phyloP scores from a whole-genome alignment of 2,888 invertebrate species.

The Tetragonula carbonaria region DNA sequence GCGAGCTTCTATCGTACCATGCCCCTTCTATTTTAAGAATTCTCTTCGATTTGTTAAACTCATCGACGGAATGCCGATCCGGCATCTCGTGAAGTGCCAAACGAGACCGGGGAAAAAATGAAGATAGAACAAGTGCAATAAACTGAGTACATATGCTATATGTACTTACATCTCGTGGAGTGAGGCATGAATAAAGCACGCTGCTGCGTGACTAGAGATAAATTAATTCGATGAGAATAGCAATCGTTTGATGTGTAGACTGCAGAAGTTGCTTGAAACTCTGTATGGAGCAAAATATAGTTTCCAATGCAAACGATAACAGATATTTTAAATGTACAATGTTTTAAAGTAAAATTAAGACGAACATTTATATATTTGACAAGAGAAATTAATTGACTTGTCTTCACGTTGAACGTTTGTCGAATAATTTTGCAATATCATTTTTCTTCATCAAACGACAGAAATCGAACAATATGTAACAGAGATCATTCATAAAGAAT shows the following conservation, averaged over 20 bases:
- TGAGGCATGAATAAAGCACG: not conserved
- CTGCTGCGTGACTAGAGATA: not conserved
- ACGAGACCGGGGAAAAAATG: not conserved
- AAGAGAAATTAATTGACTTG: too few species aligned
- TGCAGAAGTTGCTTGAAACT: not conserved
- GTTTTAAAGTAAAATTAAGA: not conserved
- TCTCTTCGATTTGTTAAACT: not conserved
- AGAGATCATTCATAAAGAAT: not conserved
- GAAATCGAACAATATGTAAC: not conserved
- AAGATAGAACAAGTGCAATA: not conserved
- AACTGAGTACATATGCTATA: not conserved
- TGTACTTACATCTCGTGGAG: not conserved
- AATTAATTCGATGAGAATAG: not conserved
- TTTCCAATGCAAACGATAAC: not conserved
- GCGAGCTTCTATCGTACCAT: not conserved
- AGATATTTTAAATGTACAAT: not conserved
- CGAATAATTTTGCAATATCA: too few species aligned
- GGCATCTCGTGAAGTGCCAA: not conserved
- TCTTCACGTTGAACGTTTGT: too few species aligned
- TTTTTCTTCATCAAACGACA: too few species aligned
- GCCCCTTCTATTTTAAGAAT: not conserved
- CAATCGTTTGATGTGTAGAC: not conserved
- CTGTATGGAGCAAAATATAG: not conserved
- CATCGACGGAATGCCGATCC: not conserved
- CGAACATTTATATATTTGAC: too few species aligned